Evolutionary conservation across 2,113 vertebrate species (phyloP).

Genomic region (Phodopus roborovskii): DNA sequence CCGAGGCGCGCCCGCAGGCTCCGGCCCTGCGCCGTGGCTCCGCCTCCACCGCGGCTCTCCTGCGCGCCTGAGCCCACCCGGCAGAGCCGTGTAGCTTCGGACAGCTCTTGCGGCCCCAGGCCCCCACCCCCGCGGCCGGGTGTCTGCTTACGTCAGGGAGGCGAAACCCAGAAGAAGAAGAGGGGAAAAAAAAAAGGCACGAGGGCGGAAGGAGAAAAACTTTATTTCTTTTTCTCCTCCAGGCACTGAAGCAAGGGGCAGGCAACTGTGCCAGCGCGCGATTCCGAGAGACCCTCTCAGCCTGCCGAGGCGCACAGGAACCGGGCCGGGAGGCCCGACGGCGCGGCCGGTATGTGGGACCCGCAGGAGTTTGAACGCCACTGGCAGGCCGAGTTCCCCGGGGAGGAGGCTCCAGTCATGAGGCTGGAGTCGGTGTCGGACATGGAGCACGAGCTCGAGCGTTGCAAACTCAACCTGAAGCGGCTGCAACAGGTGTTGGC

Average conservation of each 20-base stretch:
- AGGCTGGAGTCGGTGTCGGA: conserved; percentile 88
- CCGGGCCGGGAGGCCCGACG: conserved; percentile 85
- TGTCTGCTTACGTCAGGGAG: conserved; percentile 76
- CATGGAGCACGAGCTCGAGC: conserved; percentile 91
- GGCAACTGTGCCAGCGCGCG: conserved; percentile 12
- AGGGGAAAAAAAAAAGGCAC: background rate
- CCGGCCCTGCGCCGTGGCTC: background rate
- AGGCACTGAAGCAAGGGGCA: conserved; percentile 41
- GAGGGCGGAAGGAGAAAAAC: conserved; percentile 78
- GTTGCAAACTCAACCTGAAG: conserved; percentile 89
- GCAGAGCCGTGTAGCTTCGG: background rate
- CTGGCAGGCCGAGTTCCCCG: conserved; percentile 94
- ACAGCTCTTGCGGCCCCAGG: background rate
- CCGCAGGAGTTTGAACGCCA: conserved; percentile 92
- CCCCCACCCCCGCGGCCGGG: conserved; percentile 63
- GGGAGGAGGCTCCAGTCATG: conserved; percentile 89
- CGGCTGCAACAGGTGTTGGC: conserved; percentile 90
- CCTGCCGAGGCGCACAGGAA: conserved; percentile 83
- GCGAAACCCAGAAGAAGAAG: conserved; percentile 69
- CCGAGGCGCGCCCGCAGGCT: background rate
- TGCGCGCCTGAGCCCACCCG: background rate
- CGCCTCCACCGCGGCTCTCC: background rate
- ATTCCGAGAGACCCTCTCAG: background rate
- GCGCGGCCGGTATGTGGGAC: conserved; percentile 90
- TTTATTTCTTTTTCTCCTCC: conserved; percentile 52